Base-by-base conservation (phyloP, 2,888 invertebrate genomes). In the Eurytoma californica region DNA sequence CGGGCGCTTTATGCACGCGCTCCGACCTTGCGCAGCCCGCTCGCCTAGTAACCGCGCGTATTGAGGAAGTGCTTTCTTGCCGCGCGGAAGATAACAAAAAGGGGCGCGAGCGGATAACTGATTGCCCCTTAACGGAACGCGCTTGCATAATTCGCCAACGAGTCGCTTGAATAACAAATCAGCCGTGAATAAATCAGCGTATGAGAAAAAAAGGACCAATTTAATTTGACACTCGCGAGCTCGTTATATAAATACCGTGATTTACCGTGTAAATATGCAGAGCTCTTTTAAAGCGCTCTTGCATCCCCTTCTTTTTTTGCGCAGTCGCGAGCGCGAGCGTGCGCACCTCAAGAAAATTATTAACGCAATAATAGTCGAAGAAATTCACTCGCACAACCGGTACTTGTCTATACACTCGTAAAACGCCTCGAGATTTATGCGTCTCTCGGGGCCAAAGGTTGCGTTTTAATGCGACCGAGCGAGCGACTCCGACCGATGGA, bases 11-110 rank as follows among this genome's bases (percentile, higher is more conserved):
- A 80, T 79, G 77, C 74, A 80, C 57, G 63, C 4, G 39, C 57
- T 77, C 76, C 84, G 84, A 85, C 84, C 85, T 85, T 84, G 84
- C 83, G 84, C 83, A 79, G 83, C 83, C 80, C 83, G 82, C 82
- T 83, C 84, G 83, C 81, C 82, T 84, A 84, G 84, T 83, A 83
- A 84, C 83, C 82, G 82, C 82, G 83, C 84, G 63, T 63, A 82
- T 84, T 82, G 83, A 80, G 82, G 82, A 83, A 82, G 77, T 82
- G 77, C 82, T 82, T 83, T 83, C 82, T 72, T 80, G 80, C 72
- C 69, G 75, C 39, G 16, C n/a, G n/a, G 65, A 78, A 83, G 79
- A 82, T 72, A 73, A 69, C 55, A 63, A 68, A 68, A 77, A 20
- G 18, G 66, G 20, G 13, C 51, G 49, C 53, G 70, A 51, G 70